Base-by-base conservation (phyloP, 2,113 vertebrate species). In the Propithecus coquereli region DNA sequence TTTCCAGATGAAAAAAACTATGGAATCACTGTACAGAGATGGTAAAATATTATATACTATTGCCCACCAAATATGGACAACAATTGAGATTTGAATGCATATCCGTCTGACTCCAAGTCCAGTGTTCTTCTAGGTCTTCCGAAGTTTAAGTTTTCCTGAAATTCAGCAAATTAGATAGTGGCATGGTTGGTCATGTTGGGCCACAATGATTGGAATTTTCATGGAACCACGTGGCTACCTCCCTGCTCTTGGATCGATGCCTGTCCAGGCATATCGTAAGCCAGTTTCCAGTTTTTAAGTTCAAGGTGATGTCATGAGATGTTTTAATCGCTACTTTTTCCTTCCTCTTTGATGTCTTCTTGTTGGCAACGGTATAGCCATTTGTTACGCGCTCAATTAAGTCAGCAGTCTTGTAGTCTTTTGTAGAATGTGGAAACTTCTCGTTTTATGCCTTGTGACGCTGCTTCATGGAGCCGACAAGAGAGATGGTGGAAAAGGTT, bases 401-500 rank as follows among this genome's bases (percentile, higher is more conserved):
- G 86, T 83, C 59, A 68, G 89, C 90, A 70, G 50, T 59, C 84
- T 87, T 97, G 77, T 76, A 96, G 85, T 96, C 74, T 93, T 97
- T 97, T 96, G 95, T 83, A 93, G 87, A 94, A 93, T 89, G 70
- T 97, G 90, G 52, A 96, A 97, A 77, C 37, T 37, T 96, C 94
- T 98, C 43, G 4, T 97, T 97, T 97, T 96, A 59, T 92, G 57
- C 83, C 91, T 95, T 96, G 68, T 94, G 95, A 95, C 68, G 87
- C 95, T 57, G 57, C 54, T 96, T 90, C 85, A 83, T 37, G 65
- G 84, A 91, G 80, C 97, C 90, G 63, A 76, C 40, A 73, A 96
- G 95, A 95, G 97, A 92, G 94, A 63, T 32, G 79, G 91, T 2
- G 50, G 89, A 91, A 97, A 98, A 98, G 92, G 87, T 90, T 98